Evolutionary conservation across 2,888 invertebrate genomes (phyloP).

Genomic region (Drosophila demipolita): DNA sequence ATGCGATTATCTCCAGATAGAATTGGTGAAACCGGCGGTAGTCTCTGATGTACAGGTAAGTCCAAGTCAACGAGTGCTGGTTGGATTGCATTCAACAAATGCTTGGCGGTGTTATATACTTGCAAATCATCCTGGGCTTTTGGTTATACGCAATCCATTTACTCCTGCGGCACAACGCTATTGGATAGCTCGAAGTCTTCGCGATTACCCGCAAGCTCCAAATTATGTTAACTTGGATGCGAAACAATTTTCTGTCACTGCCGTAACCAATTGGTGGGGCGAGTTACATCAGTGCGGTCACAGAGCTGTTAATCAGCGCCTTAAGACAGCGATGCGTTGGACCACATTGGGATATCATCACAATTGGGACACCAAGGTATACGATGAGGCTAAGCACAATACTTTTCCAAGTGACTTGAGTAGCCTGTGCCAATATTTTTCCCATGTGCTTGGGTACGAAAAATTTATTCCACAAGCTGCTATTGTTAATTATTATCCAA

Average conservation of each 20-base stretch:
- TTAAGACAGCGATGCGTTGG: slow-evolving; percentile 91
- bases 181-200: slow-evolving; percentile 92
- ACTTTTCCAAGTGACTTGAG: slow-evolving; percentile 91
- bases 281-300: slow-evolving; percentile 83
- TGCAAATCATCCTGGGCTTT: slow-evolving; percentile 89
- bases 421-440: slow-evolving; percentile 88
- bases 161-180: slow-evolving; percentile 91
- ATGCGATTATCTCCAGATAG: slow-evolving; percentile 1
- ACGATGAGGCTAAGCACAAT: slow-evolving; percentile 89
- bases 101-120: slow-evolving; percentile 89
- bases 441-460: slow-evolving; percentile 86
- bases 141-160: slow-evolving; percentile 94
- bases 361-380: slow-evolving; percentile 98
- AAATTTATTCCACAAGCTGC: slow-evolving; percentile 94
- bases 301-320: slow-evolving; percentile 65
- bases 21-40: slow-evolving; percentile 29
- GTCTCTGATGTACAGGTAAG: slow-evolving; percentile 2
- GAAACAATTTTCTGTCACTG: slow-evolving; percentile 61
- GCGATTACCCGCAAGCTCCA: slow-evolving; percentile 91
- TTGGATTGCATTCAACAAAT: slow-evolving; percentile 79
- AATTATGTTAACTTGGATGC: slow-evolving; percentile 84
- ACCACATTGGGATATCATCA: slow-evolving; percentile 98
- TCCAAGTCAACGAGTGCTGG: slow-evolving; percentile 30
- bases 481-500: slow-evolving; percentile 98
- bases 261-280: slow-evolving; percentile 88